Conservation (phyloP, 2,113 vertebrate species). For the Prionailurus bengalensis region DNA sequence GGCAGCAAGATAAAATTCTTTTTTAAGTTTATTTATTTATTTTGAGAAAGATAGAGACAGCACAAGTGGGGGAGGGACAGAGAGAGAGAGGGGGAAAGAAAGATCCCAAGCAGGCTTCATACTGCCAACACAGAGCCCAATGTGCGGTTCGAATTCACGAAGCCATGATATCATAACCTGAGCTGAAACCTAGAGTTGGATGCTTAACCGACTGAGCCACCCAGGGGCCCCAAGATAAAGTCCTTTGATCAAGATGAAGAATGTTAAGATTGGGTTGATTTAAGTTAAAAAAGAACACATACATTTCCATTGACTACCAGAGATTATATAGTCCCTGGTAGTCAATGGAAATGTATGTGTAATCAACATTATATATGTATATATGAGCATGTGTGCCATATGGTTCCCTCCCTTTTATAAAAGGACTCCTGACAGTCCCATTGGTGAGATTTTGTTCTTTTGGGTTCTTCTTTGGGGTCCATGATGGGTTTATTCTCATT, state of each 20-base stretch:
- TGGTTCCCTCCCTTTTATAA: not conserved
- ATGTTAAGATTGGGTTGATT: not conserved
- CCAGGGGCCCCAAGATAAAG: not conserved
- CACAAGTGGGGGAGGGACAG: no score
- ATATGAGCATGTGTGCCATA: not conserved
- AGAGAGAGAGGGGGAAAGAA: no score
- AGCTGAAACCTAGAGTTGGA: no score
- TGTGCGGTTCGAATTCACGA: no score
- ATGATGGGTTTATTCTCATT: not conserved
- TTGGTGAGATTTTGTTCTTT: not conserved
- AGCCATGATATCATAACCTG: no score
- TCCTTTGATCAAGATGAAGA: conserved; percentile 11
- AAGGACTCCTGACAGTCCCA: not conserved
- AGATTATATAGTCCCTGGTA: not conserved
- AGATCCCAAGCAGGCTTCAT: no score
- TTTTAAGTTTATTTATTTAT: no score
- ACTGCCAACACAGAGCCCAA: no score
- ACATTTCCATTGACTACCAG: not conserved
- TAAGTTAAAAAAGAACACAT: not conserved
- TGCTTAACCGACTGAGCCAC: no score
- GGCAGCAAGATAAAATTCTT: not conserved
- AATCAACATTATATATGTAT: not conserved
- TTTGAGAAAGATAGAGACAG: no score
- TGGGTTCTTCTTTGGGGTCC: not conserved
- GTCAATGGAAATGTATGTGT: no score